Evolutionary conservation across 2,113 vertebrate genomes (phyloP), one percentile per base, ranked within the genome.

Genomic region (Gorsachius goisagi): DNA sequence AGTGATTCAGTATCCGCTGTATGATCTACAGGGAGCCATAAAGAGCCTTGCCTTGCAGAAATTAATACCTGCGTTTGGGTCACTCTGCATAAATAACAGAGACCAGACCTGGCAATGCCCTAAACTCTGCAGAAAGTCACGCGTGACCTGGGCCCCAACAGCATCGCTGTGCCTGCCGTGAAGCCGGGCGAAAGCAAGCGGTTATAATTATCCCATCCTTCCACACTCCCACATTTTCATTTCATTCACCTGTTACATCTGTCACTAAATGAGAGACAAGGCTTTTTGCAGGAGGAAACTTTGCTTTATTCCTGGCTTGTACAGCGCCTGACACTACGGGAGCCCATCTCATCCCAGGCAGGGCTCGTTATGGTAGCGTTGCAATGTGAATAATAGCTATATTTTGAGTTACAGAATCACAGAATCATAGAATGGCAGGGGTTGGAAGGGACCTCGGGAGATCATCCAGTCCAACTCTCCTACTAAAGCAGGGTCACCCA

Each of bases 181-280:
- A 72, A 26, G n/a, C 41, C 8, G 5, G 33, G 41, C 49, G 62
- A 87, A 82, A 27, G 35, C 58, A 52, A 60, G 32, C 5, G 1
- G 59, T 77, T 60, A 2, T 28, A 78, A 56, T 84, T 68, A 78
- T 28, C 73, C 55, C 45, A 27, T 47, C 44, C 24, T 81, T 85
- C 49, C 67, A 47, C 49, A 76, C 52, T 49, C 45, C 59, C 76
- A 60, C 32, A 6, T 76, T 79, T 76, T 78, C 56, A 8, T 33
- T n/a, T 41, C 66, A 26, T 58, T 95, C 89, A 74, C 59, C 73
- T 84, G 49, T 55, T 82, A 52, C 18, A 47, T 24, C 63, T 93
- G 84, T 55, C 77, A 82, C 18, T 82, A 69, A 91, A 55, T 14
- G 71, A 44, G 19, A 76, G 52, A 21, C 18, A 0, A 0, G 18